Base-by-base conservation (phyloP, 2,888 invertebrate species). In the Eilema depressum region DNA sequence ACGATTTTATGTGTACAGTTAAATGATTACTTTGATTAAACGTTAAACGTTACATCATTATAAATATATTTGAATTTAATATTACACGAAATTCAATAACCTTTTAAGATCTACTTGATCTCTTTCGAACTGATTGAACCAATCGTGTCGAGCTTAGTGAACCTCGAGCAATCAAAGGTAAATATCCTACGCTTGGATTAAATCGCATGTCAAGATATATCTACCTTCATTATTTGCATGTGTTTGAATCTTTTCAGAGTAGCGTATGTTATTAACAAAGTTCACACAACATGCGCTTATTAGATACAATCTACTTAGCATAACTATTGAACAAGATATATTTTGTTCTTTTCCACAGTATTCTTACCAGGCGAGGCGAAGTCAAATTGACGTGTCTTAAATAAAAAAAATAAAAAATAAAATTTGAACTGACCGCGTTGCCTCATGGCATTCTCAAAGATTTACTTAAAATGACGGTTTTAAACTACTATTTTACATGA, bases 301-400 rank as follows among this genome's bases (percentile, higher is more conserved):
- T 63, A 56, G 23, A 57, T 33, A 37, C 53, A 33, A 70, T 56
- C 61, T 70, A 66, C 57, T 62, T 57, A 41, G 47, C 56, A n/a
- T n/a, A n/a, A n/a, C n/a, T n/a, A n/a, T n/a, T n/a, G n/a, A n/a
- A n/a, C n/a, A n/a, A n/a, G n/a, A n/a, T n/a, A n/a, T n/a, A n/a
- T n/a, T n/a, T n/a, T n/a, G n/a, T n/a, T n/a, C n/a, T n/a, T n/a
- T n/a, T n/a, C n/a, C n/a, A n/a, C n/a, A n/a, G n/a, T n/a, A n/a
- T n/a, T n/a, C n/a, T n/a, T n/a, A n/a, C n/a, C n/a, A n/a, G n/a
- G n/a, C n/a, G n/a, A n/a, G n/a, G n/a, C n/a, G n/a, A n/a, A n/a
- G n/a, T n/a, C n/a, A n/a, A n/a, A n/a, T n/a, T n/a, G n/a, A n/a
- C n/a, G n/a, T n/a, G n/a, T n/a, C n/a, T n/a, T n/a, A n/a, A n/a